These are phyloP conservation scores for Megaceryle alcyon DNA, from an alignment of 2,797 vertebrate genomes.

Conservation along the genomic window DNA sequence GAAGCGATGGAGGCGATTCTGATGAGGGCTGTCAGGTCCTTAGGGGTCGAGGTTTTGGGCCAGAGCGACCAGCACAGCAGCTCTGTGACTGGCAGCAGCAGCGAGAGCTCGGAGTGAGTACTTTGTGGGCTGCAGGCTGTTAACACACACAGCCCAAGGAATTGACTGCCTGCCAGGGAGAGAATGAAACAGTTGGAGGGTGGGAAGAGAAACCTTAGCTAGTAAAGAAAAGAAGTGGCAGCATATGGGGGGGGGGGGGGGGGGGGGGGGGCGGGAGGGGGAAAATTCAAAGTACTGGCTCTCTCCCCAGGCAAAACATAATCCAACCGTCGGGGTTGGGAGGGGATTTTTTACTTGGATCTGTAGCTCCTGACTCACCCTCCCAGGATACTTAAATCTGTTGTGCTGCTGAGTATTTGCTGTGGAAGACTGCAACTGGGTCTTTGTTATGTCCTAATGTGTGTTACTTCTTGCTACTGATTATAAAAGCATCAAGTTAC, in stretches of 20 bases:
- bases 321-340: constrained; percentile 27
- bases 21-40: constrained; percentile 83
- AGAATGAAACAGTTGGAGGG: constrained; percentile 52
- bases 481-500: constrained; percentile 35
- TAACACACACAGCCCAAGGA: constrained; percentile 74
- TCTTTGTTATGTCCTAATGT: constrained; percentile 5
- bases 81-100: constrained; percentile 61
- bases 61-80: constrained; percentile 59
- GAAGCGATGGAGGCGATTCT: constrained; percentile 87
- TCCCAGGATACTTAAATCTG: constrained; percentile 32
- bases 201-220: constrained; percentile 67
- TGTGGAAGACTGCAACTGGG: not conserved
- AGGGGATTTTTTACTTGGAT: constrained; percentile 29
- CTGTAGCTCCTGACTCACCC: constrained; percentile 37
- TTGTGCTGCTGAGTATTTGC: constrained; percentile 25
- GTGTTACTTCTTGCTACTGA: constrained; percentile 2
- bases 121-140: constrained; percentile 77
- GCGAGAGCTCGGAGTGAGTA: constrained; percentile 85
- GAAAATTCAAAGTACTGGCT: constrained; percentile 9
- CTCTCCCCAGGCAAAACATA: constrained; percentile 9
- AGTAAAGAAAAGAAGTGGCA: constrained; percentile 46
- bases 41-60: constrained; percentile 85
- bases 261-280: not conserved
- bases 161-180: constrained; percentile 76
- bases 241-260: constrained; percentile 5